phyloP scores from a whole-genome alignment of 2,113 vertebrate species.

The Thryonomys swinderianus region DNA sequence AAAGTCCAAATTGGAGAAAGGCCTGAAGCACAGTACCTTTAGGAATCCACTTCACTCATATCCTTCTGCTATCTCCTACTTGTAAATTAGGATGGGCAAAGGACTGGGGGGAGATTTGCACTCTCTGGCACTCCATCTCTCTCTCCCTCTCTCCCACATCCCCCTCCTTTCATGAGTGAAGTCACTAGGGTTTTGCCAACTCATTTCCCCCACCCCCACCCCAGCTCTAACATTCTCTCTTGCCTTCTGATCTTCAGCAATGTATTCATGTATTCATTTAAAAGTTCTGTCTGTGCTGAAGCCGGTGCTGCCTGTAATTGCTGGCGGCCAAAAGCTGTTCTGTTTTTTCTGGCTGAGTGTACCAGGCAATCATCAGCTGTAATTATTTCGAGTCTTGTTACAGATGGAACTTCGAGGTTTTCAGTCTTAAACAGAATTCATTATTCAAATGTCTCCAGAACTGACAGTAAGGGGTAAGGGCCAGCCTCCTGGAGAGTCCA shows the following conservation, averaged over 20 bases:
- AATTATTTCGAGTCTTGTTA: constrained; percentile 91
- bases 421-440: constrained; percentile 88
- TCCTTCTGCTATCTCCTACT: neutral
- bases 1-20: neutral
- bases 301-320: constrained; percentile 86
- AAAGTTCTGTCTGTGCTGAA: constrained; percentile 87
- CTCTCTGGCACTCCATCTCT: neutral
- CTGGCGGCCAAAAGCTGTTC: constrained; percentile 89
- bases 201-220: constrained; percentile 26
- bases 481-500: neutral
- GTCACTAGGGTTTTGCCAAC: constrained; percentile 58
- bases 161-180: neutral
- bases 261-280: constrained; percentile 86
- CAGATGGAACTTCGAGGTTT: constrained; percentile 89
- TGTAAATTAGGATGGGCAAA: neutral
- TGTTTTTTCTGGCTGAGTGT: constrained; percentile 90
- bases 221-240: constrained; percentile 42
- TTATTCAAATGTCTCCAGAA: constrained; percentile 88
- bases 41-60: neutral
- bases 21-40: neutral
- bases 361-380: constrained; percentile 90
- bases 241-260: constrained; percentile 74
- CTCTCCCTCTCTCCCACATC: neutral
- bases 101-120: neutral
- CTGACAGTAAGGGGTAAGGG: constrained; percentile 77